Conservation (phyloP, 2,888 invertebrate genomes). For the Trichopoda pennipes region DNA sequence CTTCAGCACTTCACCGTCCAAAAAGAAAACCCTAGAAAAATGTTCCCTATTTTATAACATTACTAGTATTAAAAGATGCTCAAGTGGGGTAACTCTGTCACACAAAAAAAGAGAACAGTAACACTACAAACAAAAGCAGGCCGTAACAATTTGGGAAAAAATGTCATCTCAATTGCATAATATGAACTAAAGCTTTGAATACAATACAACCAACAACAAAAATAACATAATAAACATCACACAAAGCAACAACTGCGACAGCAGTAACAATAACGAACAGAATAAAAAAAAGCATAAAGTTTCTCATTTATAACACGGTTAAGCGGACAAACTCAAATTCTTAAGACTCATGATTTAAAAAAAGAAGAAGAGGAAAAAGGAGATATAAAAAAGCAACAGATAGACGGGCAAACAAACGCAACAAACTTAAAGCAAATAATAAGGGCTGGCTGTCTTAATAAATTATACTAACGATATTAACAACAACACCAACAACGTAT, state of each 20-base stretch:
- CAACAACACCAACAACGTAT: slow-evolving; percentile 31
- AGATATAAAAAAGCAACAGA: background rate
- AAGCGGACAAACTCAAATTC: slow-evolving; percentile 34
- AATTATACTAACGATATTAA: slow-evolving; percentile 46
- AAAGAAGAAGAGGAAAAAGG: background rate
- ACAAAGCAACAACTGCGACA: slow-evolving; percentile 1
- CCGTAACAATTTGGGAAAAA: slow-evolving; percentile 58
- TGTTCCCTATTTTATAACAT: too few species aligned
- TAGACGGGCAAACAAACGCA: slow-evolving; percentile 33
- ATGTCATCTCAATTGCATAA: slow-evolving; percentile 68
- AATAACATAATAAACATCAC: slow-evolving; percentile 21
- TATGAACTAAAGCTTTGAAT: slow-evolving; percentile 55
- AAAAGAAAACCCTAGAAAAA: too few species aligned
- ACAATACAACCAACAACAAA: slow-evolving; percentile 23
- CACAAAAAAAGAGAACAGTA: background rate
- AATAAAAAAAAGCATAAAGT: background rate
- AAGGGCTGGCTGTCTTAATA: slow-evolving; percentile 60
- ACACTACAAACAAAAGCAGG: slow-evolving; percentile 13
- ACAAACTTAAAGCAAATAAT: slow-evolving; percentile 55
- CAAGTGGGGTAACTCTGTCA: slow-evolving; percentile 14
- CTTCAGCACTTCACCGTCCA: background rate
- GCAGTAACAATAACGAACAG: slow-evolving; percentile 18
- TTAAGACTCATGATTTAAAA: slow-evolving; percentile 17
- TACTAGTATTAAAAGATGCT: too few species aligned
- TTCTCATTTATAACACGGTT: slow-evolving; percentile 55